Conservation (phyloP, 2,797 vertebrate species). For the Pangasius sanitwongsei region DNA sequence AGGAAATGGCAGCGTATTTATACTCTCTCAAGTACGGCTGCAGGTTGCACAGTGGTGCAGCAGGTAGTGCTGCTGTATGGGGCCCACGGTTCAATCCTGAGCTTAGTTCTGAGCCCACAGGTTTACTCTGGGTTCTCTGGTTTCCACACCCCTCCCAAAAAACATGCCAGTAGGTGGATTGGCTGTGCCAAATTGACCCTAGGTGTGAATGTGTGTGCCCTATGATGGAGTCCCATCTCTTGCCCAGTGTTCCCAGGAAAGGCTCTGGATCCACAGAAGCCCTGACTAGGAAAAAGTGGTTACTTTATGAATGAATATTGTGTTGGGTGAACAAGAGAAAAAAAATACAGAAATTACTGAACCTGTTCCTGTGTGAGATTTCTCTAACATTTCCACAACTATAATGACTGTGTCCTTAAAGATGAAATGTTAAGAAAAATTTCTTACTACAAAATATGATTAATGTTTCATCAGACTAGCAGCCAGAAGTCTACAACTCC, state of each 20-base stretch:
- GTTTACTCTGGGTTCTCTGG: background rate
- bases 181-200: background rate
- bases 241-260: background rate
- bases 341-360: background rate
- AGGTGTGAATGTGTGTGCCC: background rate
- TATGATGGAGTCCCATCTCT: background rate
- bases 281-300: background rate
- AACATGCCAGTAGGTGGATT: background rate
- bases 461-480: background rate
- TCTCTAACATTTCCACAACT: background rate
- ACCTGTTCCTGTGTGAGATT: background rate
- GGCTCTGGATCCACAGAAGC: too few species aligned
- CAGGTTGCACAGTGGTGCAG: background rate
- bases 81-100: background rate
- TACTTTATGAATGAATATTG: background rate
- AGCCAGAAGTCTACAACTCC: background rate
- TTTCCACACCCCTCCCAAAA: background rate
- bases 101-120: background rate
- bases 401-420: background rate
- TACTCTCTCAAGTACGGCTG: background rate
- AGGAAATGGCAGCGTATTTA: background rate
- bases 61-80: background rate
- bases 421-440: background rate
- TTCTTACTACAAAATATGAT: too few species aligned
- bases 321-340: background rate